These are phyloP conservation scores for Podarcis raffonei DNA, from an alignment of 2,113 vertebrate species.

Conservation along the genomic window DNA sequence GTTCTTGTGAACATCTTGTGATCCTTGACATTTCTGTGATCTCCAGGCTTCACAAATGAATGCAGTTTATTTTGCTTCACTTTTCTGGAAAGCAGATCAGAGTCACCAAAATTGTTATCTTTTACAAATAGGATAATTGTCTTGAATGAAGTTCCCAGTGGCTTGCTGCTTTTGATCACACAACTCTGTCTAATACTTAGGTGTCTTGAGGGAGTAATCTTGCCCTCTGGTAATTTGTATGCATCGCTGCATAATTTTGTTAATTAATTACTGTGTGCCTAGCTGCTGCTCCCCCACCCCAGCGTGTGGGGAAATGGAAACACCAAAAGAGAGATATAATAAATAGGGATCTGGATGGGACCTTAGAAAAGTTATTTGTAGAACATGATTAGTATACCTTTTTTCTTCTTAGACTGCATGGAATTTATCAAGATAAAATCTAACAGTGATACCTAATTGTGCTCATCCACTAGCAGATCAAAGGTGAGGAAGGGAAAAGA, in stretches of 20 bases:
- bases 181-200: not conserved
- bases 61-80: not conserved
- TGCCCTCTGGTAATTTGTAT: not conserved
- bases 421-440: not conserved
- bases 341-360: not conserved
- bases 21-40: constrained; percentile 15
- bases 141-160: not conserved
- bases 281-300: not conserved
- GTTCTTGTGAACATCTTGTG: constrained; percentile 1
- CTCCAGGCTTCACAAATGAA: not conserved
- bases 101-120: not conserved
- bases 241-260: not conserved
- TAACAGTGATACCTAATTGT: too few relatives aligned
- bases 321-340: not conserved
- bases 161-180: not conserved
- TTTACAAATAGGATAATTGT: not conserved
- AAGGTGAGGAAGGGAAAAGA: too few relatives aligned
- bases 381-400: not conserved
- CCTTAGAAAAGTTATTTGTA: not conserved
- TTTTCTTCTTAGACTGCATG: not conserved
- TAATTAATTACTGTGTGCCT: not conserved
- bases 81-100: not conserved
- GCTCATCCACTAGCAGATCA: too few relatives aligned
- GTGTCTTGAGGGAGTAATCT: not conserved
- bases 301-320: not conserved